These are phyloP conservation scores for Philopedon plagiatum DNA, from an alignment of 2,888 invertebrate species.

Conservation along the genomic window DNA sequence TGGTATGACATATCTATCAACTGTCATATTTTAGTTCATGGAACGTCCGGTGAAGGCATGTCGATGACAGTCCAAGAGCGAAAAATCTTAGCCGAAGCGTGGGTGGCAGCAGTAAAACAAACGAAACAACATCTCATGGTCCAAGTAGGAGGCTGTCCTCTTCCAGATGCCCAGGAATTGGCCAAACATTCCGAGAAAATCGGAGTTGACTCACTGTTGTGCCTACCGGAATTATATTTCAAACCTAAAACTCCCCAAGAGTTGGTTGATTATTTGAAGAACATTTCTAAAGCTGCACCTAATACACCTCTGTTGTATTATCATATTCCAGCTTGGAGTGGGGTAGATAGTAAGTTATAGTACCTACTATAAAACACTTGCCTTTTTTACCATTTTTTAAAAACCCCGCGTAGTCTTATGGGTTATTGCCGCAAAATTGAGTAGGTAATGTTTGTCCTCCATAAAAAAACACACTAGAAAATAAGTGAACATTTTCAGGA, in stretches of 20 bases:
- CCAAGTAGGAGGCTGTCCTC: constrained; percentile 80
- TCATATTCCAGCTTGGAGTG: constrained; percentile 83
- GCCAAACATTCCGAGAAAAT: constrained; percentile 78
- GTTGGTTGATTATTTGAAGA: constrained; percentile 77
- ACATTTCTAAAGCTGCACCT: constrained; percentile 67
- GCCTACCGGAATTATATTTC: constrained; percentile 84
- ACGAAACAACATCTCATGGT: constrained; percentile 76
- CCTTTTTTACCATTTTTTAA: too few relatives aligned
- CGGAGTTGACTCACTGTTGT: constrained; percentile 79
- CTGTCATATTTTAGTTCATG: constrained; percentile 78
- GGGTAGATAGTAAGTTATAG: constrained; percentile 77
- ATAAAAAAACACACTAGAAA: too few relatives aligned
- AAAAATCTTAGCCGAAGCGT: constrained; percentile 76
- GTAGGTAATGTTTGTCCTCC: too few relatives aligned
- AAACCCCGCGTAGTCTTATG: too few relatives aligned
- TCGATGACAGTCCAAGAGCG: constrained; percentile 78
- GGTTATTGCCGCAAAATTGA: too few relatives aligned
- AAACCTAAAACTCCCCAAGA: constrained; percentile 76
- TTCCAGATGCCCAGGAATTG: constrained; percentile 79
- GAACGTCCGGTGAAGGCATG: constrained; percentile 85
- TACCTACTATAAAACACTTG: too few relatives aligned
- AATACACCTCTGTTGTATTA: constrained; percentile 86
- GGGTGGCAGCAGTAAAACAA: constrained; percentile 73
- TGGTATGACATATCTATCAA: not conserved
- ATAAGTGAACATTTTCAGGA: too few relatives aligned